These are phyloP conservation scores for Hippocampus abdominalis DNA, from an alignment of 2,113 vertebrate genomes.

Conservation along the genomic window DNA sequence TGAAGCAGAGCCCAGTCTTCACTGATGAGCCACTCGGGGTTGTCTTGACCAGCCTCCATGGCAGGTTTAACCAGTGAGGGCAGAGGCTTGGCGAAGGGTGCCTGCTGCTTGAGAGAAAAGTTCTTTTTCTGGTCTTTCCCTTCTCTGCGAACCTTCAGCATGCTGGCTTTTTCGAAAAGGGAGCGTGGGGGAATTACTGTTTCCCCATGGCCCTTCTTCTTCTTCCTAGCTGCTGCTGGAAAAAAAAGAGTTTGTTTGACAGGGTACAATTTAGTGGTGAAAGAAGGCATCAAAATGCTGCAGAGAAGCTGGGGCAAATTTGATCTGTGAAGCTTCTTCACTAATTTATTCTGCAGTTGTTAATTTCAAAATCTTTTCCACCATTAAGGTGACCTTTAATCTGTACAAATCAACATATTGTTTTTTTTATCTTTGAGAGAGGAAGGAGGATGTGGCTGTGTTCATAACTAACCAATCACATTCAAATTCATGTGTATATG, in stretches of 20 bases:
- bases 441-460: too few species aligned
- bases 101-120: conserved; percentile 87
- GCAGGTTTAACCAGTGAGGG: conserved; percentile 85
- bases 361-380: too few species aligned
- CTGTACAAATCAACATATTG: too few species aligned
- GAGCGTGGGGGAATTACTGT: conserved; percentile 87
- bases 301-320: too few species aligned
- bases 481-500: too few species aligned
- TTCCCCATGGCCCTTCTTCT: conserved; percentile 89
- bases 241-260: conserved; percentile 9
- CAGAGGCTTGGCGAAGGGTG: conserved; percentile 85
- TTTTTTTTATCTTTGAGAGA: too few species aligned
- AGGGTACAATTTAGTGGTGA: neutral
- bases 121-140: conserved; percentile 91
- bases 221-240: conserved; percentile 82
- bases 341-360: neutral
- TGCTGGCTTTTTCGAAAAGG: conserved; percentile 86
- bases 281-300: neutral
- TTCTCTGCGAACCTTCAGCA: conserved; percentile 86
- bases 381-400: too few species aligned
- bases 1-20: conserved; percentile 94
- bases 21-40: conserved; percentile 90
- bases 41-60: conserved; percentile 84
- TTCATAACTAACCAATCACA: too few species aligned
- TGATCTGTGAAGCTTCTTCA: neutral